Evolutionary conservation across 2,113 vertebrate species (phyloP).

Genomic region (Oenanthe oenanthe): DNA sequence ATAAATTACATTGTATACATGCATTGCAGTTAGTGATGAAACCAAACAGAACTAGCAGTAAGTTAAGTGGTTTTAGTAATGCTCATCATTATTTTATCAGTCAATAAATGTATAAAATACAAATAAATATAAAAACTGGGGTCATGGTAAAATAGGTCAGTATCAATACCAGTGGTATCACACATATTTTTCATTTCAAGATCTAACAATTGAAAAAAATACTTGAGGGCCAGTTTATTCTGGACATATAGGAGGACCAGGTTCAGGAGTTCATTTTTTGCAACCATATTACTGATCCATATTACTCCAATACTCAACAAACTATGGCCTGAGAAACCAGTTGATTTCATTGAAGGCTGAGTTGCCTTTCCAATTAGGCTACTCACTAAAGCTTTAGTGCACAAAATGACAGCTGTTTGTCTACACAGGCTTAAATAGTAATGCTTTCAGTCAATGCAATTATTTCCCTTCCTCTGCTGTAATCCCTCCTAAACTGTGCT

Average conservation of each 20-base stretch:
- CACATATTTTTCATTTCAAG: fast-evolving
- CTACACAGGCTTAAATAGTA: neutral
- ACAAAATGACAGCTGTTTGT: neutral
- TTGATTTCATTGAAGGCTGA: neutral
- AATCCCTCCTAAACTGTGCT: neutral
- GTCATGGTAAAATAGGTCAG: neutral
- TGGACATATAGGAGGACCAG: neutral
- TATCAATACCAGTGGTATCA: neutral
- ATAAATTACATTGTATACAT: neutral
- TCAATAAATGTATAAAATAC: neutral
- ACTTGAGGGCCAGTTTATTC: neutral
- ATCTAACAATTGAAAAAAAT: neutral
- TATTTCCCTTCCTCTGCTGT: neutral
- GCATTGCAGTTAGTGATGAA: neutral
- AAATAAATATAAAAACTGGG: neutral
- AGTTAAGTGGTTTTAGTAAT: neutral
- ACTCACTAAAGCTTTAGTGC: neutral
- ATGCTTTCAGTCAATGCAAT: neutral
- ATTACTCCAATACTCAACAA: neutral
- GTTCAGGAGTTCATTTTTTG: neutral
- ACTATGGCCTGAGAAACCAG: neutral
- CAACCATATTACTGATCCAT: neutral
- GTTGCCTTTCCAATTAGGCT: neutral
- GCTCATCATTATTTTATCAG: neutral
- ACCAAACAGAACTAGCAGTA: neutral